Conservation (phyloP, 2,113 vertebrate genomes). For the Callaeas wilsoni region DNA sequence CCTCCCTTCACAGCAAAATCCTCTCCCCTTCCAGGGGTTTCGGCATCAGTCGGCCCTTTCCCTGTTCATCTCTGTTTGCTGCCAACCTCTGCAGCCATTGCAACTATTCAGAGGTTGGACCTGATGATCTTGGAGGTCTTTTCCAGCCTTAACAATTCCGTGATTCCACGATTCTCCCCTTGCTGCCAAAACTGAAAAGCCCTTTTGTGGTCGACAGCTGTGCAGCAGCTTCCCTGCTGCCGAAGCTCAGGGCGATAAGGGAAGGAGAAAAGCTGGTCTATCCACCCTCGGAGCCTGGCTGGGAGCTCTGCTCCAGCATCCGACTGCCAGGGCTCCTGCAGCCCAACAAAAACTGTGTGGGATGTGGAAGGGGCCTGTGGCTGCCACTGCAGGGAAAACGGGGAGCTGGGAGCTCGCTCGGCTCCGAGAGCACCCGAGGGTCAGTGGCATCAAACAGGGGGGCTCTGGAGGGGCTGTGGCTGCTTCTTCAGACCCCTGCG, state of each 20-base stretch:
- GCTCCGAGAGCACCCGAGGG: background rate
- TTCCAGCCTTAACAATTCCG: background rate
- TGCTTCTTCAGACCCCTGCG: fast-evolving
- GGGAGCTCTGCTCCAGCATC: background rate
- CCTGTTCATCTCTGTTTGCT: background rate
- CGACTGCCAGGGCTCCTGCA: background rate
- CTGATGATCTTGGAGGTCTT: background rate
- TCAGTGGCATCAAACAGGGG: no score
- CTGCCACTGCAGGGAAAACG: background rate
- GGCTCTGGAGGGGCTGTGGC: background rate
- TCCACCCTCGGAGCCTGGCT: background rate
- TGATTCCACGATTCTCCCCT: background rate
- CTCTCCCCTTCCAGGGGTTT: background rate
- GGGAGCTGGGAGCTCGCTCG: background rate
- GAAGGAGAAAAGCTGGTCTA: background rate
- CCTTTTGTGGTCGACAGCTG: background rate
- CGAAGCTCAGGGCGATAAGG: background rate
- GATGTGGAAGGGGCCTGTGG: background rate
- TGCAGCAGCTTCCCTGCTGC: background rate
- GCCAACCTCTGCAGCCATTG: background rate
- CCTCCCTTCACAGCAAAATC: background rate
- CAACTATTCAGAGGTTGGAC: background rate
- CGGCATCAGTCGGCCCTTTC: background rate
- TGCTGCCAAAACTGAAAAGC: background rate
- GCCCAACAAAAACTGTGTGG: background rate